Evolutionary conservation across 2,888 invertebrate species (phyloP).

Genomic region (Eugnorisma glareosa): DNA sequence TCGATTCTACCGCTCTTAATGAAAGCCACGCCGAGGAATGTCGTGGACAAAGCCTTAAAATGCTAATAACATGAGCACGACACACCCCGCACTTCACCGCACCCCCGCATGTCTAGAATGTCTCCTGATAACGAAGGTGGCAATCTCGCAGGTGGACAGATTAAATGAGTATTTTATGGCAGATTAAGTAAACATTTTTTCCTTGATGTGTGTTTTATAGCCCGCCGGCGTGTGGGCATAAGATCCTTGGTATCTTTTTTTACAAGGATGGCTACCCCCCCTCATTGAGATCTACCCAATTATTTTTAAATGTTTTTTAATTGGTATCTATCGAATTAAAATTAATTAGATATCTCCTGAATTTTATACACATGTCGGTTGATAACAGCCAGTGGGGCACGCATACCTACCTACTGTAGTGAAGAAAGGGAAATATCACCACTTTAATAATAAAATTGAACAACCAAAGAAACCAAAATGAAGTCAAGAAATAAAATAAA

Average conservation of each 20-base stretch:
- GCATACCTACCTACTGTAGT: no score
- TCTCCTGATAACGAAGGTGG: conserved; percentile 78
- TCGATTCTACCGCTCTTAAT: conserved; percentile 72
- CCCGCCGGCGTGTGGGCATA: conserved; percentile 56
- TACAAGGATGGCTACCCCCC: conserved; percentile 25
- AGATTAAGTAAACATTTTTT: conserved; percentile 72
- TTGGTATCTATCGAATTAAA: conserved; percentile 43
- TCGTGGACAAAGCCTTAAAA: conserved; percentile 78
- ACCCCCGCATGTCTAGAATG: conserved; percentile 71
- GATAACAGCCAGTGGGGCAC: conserved; percentile 26
- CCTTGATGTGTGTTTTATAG: conserved; percentile 70
- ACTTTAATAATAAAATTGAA: no score
- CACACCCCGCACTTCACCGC: conserved; percentile 48
- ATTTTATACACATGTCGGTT: conserved; percentile 44
- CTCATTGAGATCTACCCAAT: conserved; percentile 42
- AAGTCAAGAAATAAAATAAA: no score
- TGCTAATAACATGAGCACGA: conserved; percentile 77
- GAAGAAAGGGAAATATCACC: no score
- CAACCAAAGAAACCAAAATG: no score
- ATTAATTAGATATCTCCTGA: conserved; percentile 44
- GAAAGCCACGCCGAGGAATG: conserved; percentile 76
- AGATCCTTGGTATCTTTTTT: conserved; percentile 27
- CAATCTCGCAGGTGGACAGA: conserved; percentile 76
- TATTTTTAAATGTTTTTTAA: conserved; percentile 52
- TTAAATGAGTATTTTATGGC: conserved; percentile 81